Conservation (phyloP, 2,888 invertebrate genomes). For the Cyclophora albipunctata region DNA sequence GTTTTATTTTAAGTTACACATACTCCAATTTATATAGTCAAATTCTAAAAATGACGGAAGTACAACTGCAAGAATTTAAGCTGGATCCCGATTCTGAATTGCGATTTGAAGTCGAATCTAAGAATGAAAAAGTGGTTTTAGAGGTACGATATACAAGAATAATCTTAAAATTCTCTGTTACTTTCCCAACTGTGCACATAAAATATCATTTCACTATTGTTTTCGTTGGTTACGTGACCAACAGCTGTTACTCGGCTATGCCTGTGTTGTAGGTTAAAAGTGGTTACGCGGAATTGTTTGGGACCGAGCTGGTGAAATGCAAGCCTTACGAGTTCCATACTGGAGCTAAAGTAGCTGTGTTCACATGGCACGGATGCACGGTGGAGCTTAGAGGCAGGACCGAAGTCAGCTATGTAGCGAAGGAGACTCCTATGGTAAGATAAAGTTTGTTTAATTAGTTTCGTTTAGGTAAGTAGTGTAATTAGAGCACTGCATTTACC, state of each 20-base stretch:
- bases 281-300: constrained; percentile 97
- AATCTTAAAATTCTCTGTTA: not conserved
- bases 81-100: constrained; percentile 91
- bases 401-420: constrained; percentile 95
- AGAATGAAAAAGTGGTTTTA: constrained; percentile 86
- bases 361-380: constrained; percentile 96
- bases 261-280: constrained; percentile 79
- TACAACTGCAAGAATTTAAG: constrained; percentile 81
- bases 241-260: too few relatives aligned
- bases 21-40: not conserved
- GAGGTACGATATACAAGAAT: constrained; percentile 67
- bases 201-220: too few relatives aligned
- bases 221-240: too few relatives aligned
- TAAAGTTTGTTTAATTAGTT: not conserved
- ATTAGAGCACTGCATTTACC: too few relatives aligned
- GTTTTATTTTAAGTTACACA: not conserved
- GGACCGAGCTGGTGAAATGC: constrained; percentile 94
- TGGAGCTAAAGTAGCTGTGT: constrained; percentile 96
- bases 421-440: constrained; percentile 94
- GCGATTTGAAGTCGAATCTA: constrained; percentile 95
- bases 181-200: too few relatives aligned
- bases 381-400: constrained; percentile 90
- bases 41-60: constrained; percentile 55
- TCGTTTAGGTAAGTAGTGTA: not conserved
- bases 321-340: constrained; percentile 92